These are phyloP conservation scores for Clivina fossor DNA, from an alignment of 2,888 invertebrate genomes.

Conservation along the genomic window DNA sequence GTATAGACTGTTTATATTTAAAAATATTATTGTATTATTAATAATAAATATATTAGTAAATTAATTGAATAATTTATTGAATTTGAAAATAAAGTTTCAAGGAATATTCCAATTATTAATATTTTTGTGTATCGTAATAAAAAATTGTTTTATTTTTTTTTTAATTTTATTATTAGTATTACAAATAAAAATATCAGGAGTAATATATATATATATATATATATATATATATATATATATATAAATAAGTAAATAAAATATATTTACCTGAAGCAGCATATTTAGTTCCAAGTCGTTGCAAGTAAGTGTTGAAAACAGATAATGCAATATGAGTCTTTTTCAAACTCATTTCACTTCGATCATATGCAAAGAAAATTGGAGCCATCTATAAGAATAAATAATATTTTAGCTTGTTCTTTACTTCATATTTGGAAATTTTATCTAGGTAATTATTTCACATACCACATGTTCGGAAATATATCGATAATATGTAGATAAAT, in stretches of 20 bases:
- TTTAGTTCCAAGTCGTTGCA: conserved; percentile 61
- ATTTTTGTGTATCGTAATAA: too few species aligned
- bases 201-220: neutral
- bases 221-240: neutral
- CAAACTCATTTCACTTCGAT: conserved; percentile 65
- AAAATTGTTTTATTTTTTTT: too few species aligned
- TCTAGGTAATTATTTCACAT: conserved; percentile 45
- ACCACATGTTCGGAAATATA: conserved; percentile 68
- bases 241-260: conserved; percentile 14
- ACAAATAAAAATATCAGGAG: neutral
- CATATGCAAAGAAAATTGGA: conserved; percentile 76
- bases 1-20: too few species aligned
- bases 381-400: conserved; percentile 60
- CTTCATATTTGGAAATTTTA: conserved; percentile 5
- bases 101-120: too few species aligned
- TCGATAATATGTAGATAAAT: conserved; percentile 73
- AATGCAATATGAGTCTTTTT: conserved; percentile 71
- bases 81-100: too few species aligned
- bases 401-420: conserved; percentile 1
- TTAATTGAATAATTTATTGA: too few species aligned
- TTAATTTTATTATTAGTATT: too few species aligned
- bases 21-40: too few species aligned
- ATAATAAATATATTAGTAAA: too few species aligned
- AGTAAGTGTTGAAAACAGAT: conserved; percentile 67
- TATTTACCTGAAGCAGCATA: conserved; percentile 64